Base-by-base conservation (phyloP, 1,140 invertebrate species). In the Eubasilissa regina region DNA sequence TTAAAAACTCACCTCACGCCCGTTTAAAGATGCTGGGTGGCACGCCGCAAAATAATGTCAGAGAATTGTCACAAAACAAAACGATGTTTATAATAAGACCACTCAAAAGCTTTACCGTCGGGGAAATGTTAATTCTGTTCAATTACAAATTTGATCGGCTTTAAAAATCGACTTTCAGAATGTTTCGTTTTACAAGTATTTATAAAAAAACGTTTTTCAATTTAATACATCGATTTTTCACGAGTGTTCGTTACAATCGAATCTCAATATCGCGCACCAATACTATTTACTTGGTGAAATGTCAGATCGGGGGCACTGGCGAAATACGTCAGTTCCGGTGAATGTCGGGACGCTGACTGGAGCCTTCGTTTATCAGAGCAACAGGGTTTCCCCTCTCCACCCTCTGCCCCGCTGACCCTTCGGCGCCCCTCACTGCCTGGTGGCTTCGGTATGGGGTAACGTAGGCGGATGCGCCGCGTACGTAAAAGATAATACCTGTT, bases 271-370 rank as follows among this genome's bases (percentile, higher is more conserved):
- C 62, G 25, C 62, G 62, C 43, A 11, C n/a, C n/a, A n/a, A n/a
- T n/a, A 11, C n/a, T 66, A 66, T 66, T 66, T 66, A 66, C 62
- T 66, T 66, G 43, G 19, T 66, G 43, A 25, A 43, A 19, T 12
- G 43, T 44, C 9, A 45, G 21, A 35, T 13, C 17, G 17, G 62
- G n/a, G 62, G 25, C 21, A 35, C 58, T n/a, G n/a, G n/a, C n/a
- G 58, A 6, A 15, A n/a, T 4, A 62, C 43, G 62, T 66, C 62
- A 15, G 62, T 44, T 45, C 62, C 43, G 35, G 10, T 11, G 25
- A 43, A 66, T 43, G 62, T 66, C 62, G 25, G 62, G 43, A 66
- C 62, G 62, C 62, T 66, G 62, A 66, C 62, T 66, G 62, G 19
- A 66, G 62, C 17, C 12, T 15, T 66, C 12, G 25, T 43, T 66